These are phyloP conservation scores for Suncus etruscus DNA, from an alignment of 2,113 vertebrate species.

Conservation along the genomic window DNA sequence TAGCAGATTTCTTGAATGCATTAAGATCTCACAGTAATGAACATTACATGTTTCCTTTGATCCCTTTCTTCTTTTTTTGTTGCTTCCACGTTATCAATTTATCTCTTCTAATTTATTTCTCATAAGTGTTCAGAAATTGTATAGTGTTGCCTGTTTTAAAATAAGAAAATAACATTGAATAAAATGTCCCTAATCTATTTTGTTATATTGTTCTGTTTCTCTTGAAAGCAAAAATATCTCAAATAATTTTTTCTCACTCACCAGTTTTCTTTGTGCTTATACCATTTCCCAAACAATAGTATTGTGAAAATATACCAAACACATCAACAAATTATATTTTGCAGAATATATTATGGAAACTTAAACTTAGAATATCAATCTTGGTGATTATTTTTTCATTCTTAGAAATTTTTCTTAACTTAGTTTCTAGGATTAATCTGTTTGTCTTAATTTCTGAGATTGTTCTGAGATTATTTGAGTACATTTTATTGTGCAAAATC, in stretches of 20 bases:
- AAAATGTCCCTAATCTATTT: too few species aligned
- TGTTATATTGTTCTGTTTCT: neutral
- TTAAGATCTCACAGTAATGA: neutral
- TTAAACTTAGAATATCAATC: neutral
- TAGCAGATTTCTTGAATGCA: neutral
- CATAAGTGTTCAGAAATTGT: too few species aligned
- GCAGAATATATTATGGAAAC: neutral
- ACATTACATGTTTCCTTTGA: neutral
- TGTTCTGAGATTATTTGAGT: neutral
- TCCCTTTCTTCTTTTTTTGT: neutral
- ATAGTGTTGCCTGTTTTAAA: too few species aligned
- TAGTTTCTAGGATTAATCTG: neutral
- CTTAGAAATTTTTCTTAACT: neutral
- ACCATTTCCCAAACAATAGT: neutral
- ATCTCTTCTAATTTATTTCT: too few species aligned
- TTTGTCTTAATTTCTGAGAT: too few species aligned
- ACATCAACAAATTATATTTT: neutral
- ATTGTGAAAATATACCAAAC: neutral
- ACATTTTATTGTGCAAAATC: neutral
- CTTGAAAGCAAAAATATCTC: constrained; percentile 10
- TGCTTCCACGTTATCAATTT: neutral
- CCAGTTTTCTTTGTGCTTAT: neutral
- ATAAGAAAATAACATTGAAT: too few species aligned
- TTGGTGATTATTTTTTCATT: neutral
- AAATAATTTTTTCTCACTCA: neutral